phyloP scores from a whole-genome alignment of 2,888 invertebrate species.

The Octonoba sinensis region DNA sequence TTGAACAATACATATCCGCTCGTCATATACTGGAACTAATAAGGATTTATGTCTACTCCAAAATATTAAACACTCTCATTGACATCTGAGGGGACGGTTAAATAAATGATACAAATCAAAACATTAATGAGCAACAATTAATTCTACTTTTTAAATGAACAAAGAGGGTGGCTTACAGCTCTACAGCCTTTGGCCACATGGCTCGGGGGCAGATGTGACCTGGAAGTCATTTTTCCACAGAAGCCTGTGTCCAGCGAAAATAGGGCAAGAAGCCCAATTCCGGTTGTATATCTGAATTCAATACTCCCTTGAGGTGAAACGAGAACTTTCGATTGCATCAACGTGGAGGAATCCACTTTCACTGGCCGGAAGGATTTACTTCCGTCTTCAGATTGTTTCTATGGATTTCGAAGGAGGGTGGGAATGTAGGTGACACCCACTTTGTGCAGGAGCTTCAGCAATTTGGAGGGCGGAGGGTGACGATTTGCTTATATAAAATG shows the following conservation, averaged over 20 bases:
- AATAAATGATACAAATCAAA: slow-evolving; percentile 7
- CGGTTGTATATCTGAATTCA: slow-evolving; percentile 19
- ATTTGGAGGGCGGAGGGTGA: slow-evolving; percentile 15
- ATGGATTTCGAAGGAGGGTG: background rate
- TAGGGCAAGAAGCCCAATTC: slow-evolving; percentile 27
- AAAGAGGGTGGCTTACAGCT: background rate
- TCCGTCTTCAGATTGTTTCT: slow-evolving; percentile 41
- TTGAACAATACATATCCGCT: too few relatives aligned
- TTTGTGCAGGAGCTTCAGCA: slow-evolving; percentile 3
- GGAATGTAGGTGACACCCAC: slow-evolving; percentile 35
- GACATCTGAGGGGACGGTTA: too few relatives aligned
- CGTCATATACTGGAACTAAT: too few relatives aligned
- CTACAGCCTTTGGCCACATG: background rate
- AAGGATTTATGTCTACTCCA: too few relatives aligned
- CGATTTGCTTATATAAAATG: slow-evolving; percentile 26
- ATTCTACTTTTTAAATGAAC: background rate
- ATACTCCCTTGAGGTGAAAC: slow-evolving; percentile 31
- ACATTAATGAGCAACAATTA: slow-evolving; percentile 13
- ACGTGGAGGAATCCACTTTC: slow-evolving; percentile 28
- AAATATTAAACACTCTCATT: too few relatives aligned
- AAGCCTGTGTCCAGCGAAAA: slow-evolving; percentile 7
- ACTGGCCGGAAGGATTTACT: slow-evolving; percentile 42
- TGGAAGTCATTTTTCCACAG: background rate
- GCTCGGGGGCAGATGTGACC: slow-evolving; percentile 23
- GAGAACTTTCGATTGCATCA: slow-evolving; percentile 57